Conservation (phyloP, 2,113 vertebrate species). For the Prolemur simus region DNA sequence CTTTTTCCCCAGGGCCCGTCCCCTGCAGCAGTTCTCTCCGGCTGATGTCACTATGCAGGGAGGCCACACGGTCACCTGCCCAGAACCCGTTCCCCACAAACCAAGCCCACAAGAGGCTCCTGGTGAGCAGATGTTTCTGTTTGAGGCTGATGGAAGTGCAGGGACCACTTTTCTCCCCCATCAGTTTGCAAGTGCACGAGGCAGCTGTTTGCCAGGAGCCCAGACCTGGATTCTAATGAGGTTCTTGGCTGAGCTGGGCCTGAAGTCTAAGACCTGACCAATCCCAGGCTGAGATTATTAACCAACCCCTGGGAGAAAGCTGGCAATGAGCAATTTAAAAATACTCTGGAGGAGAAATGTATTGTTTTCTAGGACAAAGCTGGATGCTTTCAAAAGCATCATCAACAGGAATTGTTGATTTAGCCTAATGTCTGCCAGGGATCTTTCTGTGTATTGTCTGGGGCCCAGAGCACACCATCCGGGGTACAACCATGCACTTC, state of each 20-base stretch:
- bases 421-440: not conserved
- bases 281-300: slow-evolving; percentile 58
- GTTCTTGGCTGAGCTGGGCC: slow-evolving; percentile 61
- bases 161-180: slow-evolving; percentile 70
- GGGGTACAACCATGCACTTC: rapidly evolving
- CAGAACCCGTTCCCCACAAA: slow-evolving; percentile 11
- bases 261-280: slow-evolving; percentile 50
- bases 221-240: slow-evolving; percentile 73
- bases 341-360: not conserved
- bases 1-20: not conserved
- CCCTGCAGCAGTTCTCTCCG: not conserved
- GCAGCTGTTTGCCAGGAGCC: slow-evolving; percentile 72
- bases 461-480: not conserved
- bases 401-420: not conserved
- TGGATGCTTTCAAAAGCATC: not conserved
- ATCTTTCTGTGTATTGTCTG: not conserved
- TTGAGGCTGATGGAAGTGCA: slow-evolving; percentile 68
- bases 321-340: slow-evolving; percentile 39
- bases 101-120: slow-evolving; percentile 49
- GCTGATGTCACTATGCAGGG: slow-evolving; percentile 3
- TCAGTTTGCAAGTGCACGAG: slow-evolving; percentile 65
- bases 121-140: slow-evolving; percentile 79
- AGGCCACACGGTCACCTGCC: slow-evolving; percentile 3
- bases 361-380: not conserved
- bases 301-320: slow-evolving; percentile 25